A percentile compares a stretch with the other conserved stretches of the same genome.
Conservation (phyloP, 30 jellyfish, hydroid and myxozoan genomes). For the Morbakka virulenta region DNA sequence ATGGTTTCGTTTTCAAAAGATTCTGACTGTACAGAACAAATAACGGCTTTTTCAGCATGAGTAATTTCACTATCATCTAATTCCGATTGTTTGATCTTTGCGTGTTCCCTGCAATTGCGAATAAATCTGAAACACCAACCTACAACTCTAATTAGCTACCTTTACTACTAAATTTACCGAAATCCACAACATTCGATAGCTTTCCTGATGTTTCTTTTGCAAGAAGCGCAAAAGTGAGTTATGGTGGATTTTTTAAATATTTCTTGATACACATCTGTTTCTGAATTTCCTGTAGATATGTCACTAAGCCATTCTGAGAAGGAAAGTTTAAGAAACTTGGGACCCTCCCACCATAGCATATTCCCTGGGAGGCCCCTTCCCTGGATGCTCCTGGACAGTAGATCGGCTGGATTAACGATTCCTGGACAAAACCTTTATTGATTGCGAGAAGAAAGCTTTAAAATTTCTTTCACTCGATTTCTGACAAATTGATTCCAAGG, state of each 20-base stretch:
- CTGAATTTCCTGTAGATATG: not conserved
- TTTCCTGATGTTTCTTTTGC: not conserved
- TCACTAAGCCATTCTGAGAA: not conserved
- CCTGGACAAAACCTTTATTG: slow-evolving; percentile 3
- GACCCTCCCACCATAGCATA: slow-evolving; percentile 28
- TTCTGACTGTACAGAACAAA: not conserved
- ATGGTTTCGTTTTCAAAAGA: not conserved
- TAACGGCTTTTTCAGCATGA: not conserved
- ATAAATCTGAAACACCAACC: slow-evolving; percentile 9
- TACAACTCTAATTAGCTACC: not conserved
- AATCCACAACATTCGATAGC: not conserved
- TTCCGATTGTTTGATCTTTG: not conserved
- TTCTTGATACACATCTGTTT: slow-evolving; percentile 1
- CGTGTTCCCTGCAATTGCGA: not conserved
- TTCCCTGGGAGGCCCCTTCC: slow-evolving; percentile 3
- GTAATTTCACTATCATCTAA: not conserved
- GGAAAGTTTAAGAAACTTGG: not conserved
- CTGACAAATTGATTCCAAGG: not conserved
- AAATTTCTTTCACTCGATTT: slow-evolving; percentile 1
- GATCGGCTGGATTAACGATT: not conserved
- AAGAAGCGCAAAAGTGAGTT: not conserved
- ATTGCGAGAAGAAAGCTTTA: not conserved
- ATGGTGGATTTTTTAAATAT: not conserved
- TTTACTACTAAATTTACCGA: not conserved
- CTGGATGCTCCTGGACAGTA: not conserved